Evolutionary conservation across 2,888 invertebrate genomes (phyloP).

Genomic region (Alloscopus bannaensis): DNA sequence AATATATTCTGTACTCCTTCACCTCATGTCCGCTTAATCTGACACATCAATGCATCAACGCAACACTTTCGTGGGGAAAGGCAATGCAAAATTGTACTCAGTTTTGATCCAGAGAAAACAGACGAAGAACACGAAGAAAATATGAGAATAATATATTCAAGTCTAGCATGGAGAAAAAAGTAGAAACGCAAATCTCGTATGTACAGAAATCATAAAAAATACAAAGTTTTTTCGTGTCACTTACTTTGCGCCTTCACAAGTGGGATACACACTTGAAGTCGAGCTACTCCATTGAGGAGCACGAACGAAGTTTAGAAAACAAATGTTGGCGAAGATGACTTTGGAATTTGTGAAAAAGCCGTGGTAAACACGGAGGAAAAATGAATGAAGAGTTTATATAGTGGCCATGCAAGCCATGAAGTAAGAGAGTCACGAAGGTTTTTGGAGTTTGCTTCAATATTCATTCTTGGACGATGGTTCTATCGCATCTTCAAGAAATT

Average conservation of each 20-base stretch:
- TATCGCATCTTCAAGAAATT: too few relatives aligned
- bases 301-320: conserved; percentile 38
- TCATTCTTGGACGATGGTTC: too few relatives aligned
- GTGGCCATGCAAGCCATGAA: neutral
- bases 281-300: conserved; percentile 48
- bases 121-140: neutral
- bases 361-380: conserved; percentile 22
- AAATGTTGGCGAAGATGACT: neutral
- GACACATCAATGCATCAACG: conserved; percentile 58
- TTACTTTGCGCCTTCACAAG: neutral
- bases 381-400: conserved; percentile 14
- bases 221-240: neutral
- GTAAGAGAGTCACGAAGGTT: conserved; percentile 6
- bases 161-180: neutral
- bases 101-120: conserved; percentile 8
- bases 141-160: too few relatives aligned
- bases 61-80: conserved; percentile 21
- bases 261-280: conserved; percentile 20
- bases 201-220: neutral
- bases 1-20: neutral
- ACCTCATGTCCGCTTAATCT: conserved; percentile 30
- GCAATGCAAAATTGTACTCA: too few relatives aligned
- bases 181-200: neutral
- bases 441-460: too few relatives aligned
- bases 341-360: neutral